Evolutionary conservation across 2,888 invertebrate species (phyloP).

Genomic region (Coelogynopora nodosa): DNA sequence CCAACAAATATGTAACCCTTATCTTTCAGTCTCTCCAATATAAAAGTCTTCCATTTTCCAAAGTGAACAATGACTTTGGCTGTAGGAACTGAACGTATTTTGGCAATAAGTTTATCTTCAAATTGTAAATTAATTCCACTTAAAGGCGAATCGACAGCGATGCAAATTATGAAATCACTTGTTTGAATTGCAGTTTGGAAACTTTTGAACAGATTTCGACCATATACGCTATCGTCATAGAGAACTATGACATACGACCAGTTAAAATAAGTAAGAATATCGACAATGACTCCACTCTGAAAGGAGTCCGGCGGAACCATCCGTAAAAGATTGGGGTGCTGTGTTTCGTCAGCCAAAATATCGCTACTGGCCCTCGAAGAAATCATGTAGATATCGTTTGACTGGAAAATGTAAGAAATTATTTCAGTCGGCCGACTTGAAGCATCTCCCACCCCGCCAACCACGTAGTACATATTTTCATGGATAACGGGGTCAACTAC

Average conservation of each 20-base stretch:
- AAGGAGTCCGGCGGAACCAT: slow-evolving; percentile 12
- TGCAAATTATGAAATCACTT: neutral
- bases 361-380: slow-evolving; percentile 6
- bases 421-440: neutral
- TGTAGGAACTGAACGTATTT: neutral
- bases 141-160: neutral
- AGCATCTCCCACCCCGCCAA: neutral
- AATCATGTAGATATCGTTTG: neutral
- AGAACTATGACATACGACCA: neutral
- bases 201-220: neutral
- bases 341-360: neutral
- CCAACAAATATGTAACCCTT: neutral
- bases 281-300: neutral
- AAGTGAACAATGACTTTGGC: neutral
- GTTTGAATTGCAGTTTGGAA: neutral
- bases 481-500: neutral
- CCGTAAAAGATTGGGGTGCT: slow-evolving; percentile 10
- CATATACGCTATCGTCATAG: neutral
- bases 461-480: neutral
- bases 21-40: neutral
- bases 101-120: neutral
- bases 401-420: neutral
- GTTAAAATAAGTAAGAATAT: neutral
- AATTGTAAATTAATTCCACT: neutral
- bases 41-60: neutral